Base-by-base conservation (phyloP, 64 coral and sea anemone genomes). In the Actinia equina region DNA sequence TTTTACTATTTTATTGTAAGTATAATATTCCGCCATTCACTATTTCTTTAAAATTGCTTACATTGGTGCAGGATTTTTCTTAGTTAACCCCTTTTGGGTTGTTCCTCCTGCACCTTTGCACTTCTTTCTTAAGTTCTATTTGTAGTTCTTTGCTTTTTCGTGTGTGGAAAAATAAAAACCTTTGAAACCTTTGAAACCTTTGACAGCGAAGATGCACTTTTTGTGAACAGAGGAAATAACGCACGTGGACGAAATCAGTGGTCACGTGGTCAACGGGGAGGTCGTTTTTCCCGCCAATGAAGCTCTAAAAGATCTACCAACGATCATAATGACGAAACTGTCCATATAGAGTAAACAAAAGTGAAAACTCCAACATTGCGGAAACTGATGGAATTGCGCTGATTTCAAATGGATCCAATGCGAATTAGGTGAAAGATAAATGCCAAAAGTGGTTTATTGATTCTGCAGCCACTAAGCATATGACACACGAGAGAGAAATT, bases 401-500 rank as follows among this genome's bases (percentile, higher is more conserved):
- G 43, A 89, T 94, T 62, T 94, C 88, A 84, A 89, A 56, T 84
- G 58, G 27, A 63, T 43, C 85, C 45, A 94, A 82, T 79, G 55
- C 55, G 52, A 89, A 49, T 89, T 79, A 52, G 16, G 19, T 91
- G 67, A 83, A 93, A 62, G 71, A 90, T 44, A 63, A 89, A 89
- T 82, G 58, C 74, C 62, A 90, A 85, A 85, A 61, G 59, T 91
- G 89, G 89, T 91, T 95, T 67, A 94, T 88, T 46, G 86, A 94
- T 87, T 94, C 81, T 16, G 93, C 88, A 94, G 93, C 80, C 12
- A 94, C 85, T 49, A 94, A 91, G 80, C 89, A 91, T 37, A 85
- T 80, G 89, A 91, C 88, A 88, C 44, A 79, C 25, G 80, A 94
- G 41, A 90, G 71, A 84, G 69, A 91, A 45, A 91, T 88, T 78